Evolutionary conservation across 2,888 invertebrate species (phyloP), one percentile per base, ranked within the genome.

Genomic region (Encarsia formosa): DNA sequence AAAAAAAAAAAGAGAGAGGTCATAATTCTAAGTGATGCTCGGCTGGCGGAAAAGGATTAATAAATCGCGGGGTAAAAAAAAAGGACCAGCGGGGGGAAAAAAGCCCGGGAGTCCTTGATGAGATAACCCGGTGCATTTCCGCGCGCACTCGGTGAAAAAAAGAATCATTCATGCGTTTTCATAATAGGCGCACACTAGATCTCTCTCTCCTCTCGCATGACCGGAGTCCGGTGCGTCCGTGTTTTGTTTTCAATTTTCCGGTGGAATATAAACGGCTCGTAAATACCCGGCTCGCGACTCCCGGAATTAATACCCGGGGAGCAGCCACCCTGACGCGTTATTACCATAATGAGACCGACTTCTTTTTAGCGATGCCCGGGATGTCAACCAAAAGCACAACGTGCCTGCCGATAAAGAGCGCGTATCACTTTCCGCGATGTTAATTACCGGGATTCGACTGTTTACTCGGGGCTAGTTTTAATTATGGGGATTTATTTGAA

Each of bases 241-340:
- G 60, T 63, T 65, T 59, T 59, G 61, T 62, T 67, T 67, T 66
- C 63, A 66, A 65, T 64, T 67, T 65, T 59, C 62, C 59, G 52
- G 57, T 58, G 59, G 63, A 67, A 65, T 61, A 65, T 64, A 61
- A 56, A 49, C 44, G 47, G 50, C 51, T 54, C 54, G 52, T 40
- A 47, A 52, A 53, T 56, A 56, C 40, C 51, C 50, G 54, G 32
- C 51, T 37, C 49, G 37, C 45, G 37, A 45, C 37, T 45, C 37
- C 24, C 11, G 49, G 58, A 66, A 65, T 66, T 66, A 63, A 65
- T 65, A 66, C n/a, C n/a, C n/a, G n/a, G n/a, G n/a, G n/a, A n/a
- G 46, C 38, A 32, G 61, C 46, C 49, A 48, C 52, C 56, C 60
- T 56, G 59, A 63, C 60, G 57, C 57, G 65, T 66, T 65, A 66